Base-by-base conservation (phyloP, 1,140 invertebrate species). In the Ptiloglossa arizonensis region DNA sequence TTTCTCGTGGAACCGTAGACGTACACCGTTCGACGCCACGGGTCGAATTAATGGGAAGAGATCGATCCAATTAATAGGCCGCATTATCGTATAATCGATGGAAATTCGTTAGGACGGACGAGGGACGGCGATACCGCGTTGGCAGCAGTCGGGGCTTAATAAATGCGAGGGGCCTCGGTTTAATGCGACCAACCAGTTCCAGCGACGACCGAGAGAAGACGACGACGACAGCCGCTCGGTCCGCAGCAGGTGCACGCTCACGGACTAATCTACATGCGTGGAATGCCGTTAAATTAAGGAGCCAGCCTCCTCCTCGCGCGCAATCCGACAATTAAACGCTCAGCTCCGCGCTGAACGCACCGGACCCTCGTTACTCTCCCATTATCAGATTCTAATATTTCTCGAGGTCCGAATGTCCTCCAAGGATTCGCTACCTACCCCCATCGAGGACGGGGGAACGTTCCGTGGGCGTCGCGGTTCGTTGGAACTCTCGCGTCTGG, bases 281-380 rank as follows among this genome's bases (percentile, higher is more conserved):
- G 86, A 88, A 88, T 88, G 86, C 75, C 78, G 80, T 76, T 81
- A 80, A 88, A 85, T 88, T 86, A 85, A 87, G 44, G 38, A 70
- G 56, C 15, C 32, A 46, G 38, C 38, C 41, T 71, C 22, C 22
- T 52, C 22, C 17, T 32, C 32, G 0, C 5, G 24, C 15, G 11
- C n/a, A 38, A 52, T 52, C 67, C 67, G 79, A 78, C 81, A 82
- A 85, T 85, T 85, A 85, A 85, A 82, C 54, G 32, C 15, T 2
- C 64, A 1, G 15, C 13, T 15, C 35, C 17, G 19, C 11, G 41
- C 11, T 11, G n/a, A 29, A 38, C 32, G 29, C 48, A 17, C 48
- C 27, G 64, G 62, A 5, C 62, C 63, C 22, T 68, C 72, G 50
- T 75, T 75, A 67, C 62, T 75, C 46, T 67, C 63, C 24, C 52